A percentile compares a stretch with the other conserved stretches of the same genome.
Evolutionary conservation across 2,797 vertebrate genomes (phyloP).

Genomic region (Eleutherodactylus coqui): DNA sequence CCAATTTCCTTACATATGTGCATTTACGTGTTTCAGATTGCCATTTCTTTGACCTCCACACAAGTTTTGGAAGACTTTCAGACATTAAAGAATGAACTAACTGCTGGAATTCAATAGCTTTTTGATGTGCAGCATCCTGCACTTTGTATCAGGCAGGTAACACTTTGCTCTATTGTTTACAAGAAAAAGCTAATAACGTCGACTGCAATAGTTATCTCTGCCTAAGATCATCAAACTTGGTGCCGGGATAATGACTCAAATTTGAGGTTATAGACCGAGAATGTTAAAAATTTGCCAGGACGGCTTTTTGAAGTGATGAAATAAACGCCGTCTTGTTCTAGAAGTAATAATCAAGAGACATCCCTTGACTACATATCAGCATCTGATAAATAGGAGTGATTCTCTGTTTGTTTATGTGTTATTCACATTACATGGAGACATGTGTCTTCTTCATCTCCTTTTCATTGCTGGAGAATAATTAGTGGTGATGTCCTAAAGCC

Average conservation of each 20-base stretch:
- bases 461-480: conserved; percentile 39
- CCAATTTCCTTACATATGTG: neutral
- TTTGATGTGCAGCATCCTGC: conserved; percentile 51
- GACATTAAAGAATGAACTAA: conserved; percentile 29
- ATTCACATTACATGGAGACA: conserved; percentile 50
- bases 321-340: conserved; percentile 55
- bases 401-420: conserved; percentile 52
- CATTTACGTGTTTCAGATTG: neutral
- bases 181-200: conserved; percentile 38
- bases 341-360: conserved; percentile 49
- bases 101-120: conserved; percentile 24
- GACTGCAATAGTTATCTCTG: conserved; percentile 33
- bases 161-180: conserved; percentile 50
- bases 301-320: conserved; percentile 61
- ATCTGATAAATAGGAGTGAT: conserved; percentile 46
- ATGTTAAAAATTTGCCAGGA: conserved; percentile 54
- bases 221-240: conserved; percentile 49
- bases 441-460: conserved; percentile 8
- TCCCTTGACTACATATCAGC: conserved; percentile 30
- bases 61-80: neutral
- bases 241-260: conserved; percentile 62
- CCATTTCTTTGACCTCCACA: neutral
- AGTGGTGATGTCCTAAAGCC: conserved; percentile 25
- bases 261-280: conserved; percentile 62
- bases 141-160: conserved; percentile 39